Base-by-base conservation (phyloP, 2,797 vertebrate species). In the Chrosomus eos region DNA sequence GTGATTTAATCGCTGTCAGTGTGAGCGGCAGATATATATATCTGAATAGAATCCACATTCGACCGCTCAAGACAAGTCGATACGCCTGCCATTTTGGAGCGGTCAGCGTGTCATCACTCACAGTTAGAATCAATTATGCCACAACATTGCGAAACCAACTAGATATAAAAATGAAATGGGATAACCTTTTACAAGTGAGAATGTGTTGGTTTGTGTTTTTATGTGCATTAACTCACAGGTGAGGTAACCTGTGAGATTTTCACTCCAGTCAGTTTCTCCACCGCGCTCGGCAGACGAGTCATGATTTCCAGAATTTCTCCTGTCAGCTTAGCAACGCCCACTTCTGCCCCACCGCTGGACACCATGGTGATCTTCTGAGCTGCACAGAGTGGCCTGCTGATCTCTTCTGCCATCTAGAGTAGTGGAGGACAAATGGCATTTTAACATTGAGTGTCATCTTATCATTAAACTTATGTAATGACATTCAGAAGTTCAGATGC, bases 241-340 rank as follows among this genome's bases (percentile, higher is more conserved):
- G 3, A 6, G 13, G 9, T 36, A 82, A 98, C 97, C 97, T 96
- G 96, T 80, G 95, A 93, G 84, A 98, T 97, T 93, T 90, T 87
- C 81, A 98, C 51, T 28, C 97, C 97, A 0, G 97, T 98, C 83
- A 98, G 96, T 88, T 95, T 96, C 93, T 98, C 96, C 89, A 98
- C 92, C 0, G 95, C 86, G 0, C 82, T 83, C 0, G 97, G 97
- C 85, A 98, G 93, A 86, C 89, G 94, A 90, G 91, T 95, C 92
- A 98, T 96, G 91, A 98, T 97, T 0, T 97, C 97, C 66, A 98
- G 91, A 23, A 98, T 95, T 89, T 98, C 97, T 26, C 96, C 96
- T 0, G 97, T 95, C 36, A 98, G 95, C 86, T 97, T 98, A 88
- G 97, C 88, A 0, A 95, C 96, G 26, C 97, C 97, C 53, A 98